phyloP scores from a whole-genome alignment of 2,113 vertebrate genomes.

The Cryptotis parvus region DNA sequence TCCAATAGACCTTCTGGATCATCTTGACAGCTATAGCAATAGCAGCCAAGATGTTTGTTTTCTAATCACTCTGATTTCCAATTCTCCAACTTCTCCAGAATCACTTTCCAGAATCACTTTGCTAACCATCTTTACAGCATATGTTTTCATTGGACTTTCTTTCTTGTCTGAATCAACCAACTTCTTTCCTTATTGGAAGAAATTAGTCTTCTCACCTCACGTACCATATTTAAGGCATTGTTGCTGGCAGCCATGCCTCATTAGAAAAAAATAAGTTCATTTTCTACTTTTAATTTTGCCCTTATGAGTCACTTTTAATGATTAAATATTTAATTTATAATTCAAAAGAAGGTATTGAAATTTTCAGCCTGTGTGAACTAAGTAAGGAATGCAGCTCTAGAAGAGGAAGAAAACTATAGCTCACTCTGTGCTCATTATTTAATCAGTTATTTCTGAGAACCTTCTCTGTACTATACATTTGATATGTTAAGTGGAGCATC shows the following conservation, averaged over 20 bases:
- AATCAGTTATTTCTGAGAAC: not conserved
- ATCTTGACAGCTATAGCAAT: too few relatives aligned
- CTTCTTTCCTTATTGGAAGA: not conserved
- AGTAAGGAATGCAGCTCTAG: not conserved
- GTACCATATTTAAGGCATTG: not conserved
- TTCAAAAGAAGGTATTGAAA: not conserved
- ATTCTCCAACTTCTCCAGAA: too few relatives aligned
- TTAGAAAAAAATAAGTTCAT: not conserved
- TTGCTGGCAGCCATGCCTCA: not conserved
- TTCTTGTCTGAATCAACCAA: not conserved
- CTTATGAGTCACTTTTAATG: not conserved
- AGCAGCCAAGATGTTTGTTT: too few relatives aligned
- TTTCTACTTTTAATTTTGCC: conserved; percentile 1
- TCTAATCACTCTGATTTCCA: too few relatives aligned
- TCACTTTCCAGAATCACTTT: too few relatives aligned
- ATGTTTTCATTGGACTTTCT: not conserved
- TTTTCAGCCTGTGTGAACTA: not conserved
- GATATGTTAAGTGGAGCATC: not conserved
- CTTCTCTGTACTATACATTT: not conserved
- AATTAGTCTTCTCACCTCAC: not conserved
- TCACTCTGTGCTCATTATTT: not conserved
- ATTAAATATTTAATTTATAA: conserved; percentile 17
- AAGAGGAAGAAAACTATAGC: not conserved
- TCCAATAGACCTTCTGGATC: too few relatives aligned
- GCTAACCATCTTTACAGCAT: not conserved